phyloP scores from a whole-genome alignment of 2,113 vertebrate species.

The Grantiella picta region DNA sequence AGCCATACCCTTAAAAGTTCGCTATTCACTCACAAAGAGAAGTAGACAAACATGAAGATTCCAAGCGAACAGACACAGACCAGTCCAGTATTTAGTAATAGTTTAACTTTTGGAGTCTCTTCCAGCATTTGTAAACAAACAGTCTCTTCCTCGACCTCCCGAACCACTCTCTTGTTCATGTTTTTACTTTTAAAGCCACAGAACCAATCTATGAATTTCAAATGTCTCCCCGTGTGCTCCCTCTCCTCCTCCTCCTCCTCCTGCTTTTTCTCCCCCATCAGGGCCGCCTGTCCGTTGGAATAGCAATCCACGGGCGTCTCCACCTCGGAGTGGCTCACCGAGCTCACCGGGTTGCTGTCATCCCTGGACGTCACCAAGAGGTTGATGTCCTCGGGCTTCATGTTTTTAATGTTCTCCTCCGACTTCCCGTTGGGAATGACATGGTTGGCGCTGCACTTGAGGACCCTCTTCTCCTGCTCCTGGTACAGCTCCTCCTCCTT shows the following conservation, averaged over 20 bases:
- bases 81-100: constrained; percentile 86
- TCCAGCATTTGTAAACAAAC: constrained; percentile 87
- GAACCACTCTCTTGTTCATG: constrained; percentile 71
- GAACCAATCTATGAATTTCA: constrained; percentile 84
- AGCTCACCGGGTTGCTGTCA: constrained; percentile 76
- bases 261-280: constrained; percentile 73
- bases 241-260: constrained; percentile 40
- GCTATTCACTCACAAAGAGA: constrained; percentile 84
- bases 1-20: constrained; percentile 64
- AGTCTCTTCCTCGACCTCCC: constrained; percentile 77
- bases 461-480: constrained; percentile 74
- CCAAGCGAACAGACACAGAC: constrained; percentile 87
- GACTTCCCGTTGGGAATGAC: constrained; percentile 80
- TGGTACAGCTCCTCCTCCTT: constrained; percentile 74
- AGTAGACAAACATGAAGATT: constrained; percentile 96
- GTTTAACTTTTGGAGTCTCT: constrained; percentile 85
- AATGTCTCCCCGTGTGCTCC: constrained; percentile 51
- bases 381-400: constrained; percentile 81
- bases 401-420: constrained; percentile 81
- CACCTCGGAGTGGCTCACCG: constrained; percentile 80
- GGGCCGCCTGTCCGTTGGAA: constrained; percentile 75
- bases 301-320: constrained; percentile 83
- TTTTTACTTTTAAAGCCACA: constrained; percentile 83
- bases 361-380: constrained; percentile 81
- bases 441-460: constrained; percentile 72